Conservation (phyloP, 2,888 invertebrate species). For the Physocephala rufipes region DNA sequence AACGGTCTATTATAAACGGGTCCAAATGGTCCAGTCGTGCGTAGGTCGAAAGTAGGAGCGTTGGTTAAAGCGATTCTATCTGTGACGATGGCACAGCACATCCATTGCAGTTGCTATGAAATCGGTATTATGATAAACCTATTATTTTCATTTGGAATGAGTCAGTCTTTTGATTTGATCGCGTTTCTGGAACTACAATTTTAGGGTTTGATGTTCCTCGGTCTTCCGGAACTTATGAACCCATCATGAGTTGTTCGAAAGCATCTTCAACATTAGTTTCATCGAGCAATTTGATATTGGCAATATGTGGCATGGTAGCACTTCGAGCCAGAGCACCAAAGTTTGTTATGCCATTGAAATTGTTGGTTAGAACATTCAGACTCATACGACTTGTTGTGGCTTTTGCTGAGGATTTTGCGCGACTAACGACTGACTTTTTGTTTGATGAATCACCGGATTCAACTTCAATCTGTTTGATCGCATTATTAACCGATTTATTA, state of each 20-base stretch:
- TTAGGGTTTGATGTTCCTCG: conserved; percentile 8
- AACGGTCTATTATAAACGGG: not conserved
- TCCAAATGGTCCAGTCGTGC: not conserved
- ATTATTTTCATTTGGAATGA: conserved; percentile 33
- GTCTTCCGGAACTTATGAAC: conserved; percentile 51
- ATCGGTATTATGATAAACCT: not conserved
- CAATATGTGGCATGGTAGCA: conserved; percentile 79
- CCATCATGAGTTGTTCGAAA: conserved; percentile 85
- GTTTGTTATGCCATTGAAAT: conserved; percentile 34
- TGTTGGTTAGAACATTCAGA: conserved; percentile 48
- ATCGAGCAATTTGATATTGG: conserved; percentile 74
- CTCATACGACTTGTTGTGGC: conserved; percentile 66
- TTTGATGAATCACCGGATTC: conserved; percentile 43
- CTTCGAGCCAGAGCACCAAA: conserved; percentile 74
- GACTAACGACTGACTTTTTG: conserved; percentile 62
- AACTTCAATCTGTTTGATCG: conserved; percentile 24
- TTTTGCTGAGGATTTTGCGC: conserved; percentile 68
- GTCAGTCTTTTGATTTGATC: conserved; percentile 38
- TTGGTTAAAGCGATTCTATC: no score
- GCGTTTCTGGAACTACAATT: conserved; percentile 7
- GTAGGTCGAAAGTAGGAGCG: no score
- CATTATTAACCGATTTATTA: conserved; percentile 61
- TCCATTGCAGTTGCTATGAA: not conserved
- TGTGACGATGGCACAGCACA: no score
- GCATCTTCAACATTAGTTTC: conserved; percentile 87